phyloP scores from a whole-genome alignment of 2,888 invertebrate species.

The Hydrotaea cyrtoneurina region DNA sequence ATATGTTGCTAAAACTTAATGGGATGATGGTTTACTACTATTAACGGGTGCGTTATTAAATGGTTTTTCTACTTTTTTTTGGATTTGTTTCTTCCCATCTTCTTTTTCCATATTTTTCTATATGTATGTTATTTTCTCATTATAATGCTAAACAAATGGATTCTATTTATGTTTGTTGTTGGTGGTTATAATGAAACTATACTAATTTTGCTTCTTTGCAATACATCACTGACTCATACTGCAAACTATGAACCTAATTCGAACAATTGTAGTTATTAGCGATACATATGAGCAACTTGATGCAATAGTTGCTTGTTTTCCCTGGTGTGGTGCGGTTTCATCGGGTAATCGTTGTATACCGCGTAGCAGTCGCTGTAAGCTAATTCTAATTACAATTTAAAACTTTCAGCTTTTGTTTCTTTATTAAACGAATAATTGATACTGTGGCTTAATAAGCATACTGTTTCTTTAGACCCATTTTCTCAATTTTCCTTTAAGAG shows the following conservation, averaged over 20 bases:
- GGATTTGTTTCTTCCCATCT: slow-evolving; percentile 27
- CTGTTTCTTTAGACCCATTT: too few species aligned
- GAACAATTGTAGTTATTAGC: slow-evolving; percentile 77
- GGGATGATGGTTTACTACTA: slow-evolving; percentile 49
- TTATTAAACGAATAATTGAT: background rate
- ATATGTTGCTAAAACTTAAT: slow-evolving; percentile 47
- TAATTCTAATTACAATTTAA: slow-evolving; percentile 59
- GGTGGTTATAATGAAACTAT: slow-evolving; percentile 22
- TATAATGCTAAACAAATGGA: slow-evolving; percentile 56
- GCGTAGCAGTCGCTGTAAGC: slow-evolving; percentile 85
- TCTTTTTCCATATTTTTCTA: slow-evolving; percentile 14
- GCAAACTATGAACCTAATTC: background rate
- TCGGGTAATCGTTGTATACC: slow-evolving; percentile 84
- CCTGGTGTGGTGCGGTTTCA: slow-evolving; percentile 85
- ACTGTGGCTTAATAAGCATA: slow-evolving; percentile 1
- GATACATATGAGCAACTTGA: slow-evolving; percentile 89
- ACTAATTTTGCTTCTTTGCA: slow-evolving; percentile 47
- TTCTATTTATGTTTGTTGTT: slow-evolving; percentile 35
- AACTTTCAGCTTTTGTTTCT: background rate
- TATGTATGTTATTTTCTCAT: slow-evolving; percentile 47
- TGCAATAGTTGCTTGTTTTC: slow-evolving; percentile 89
- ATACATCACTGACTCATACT: background rate
- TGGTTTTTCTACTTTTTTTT: slow-evolving; percentile 48
- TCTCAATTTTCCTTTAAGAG: too few species aligned
- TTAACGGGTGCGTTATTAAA: slow-evolving; percentile 63